A percentile compares a stretch with the other conserved stretches of the same genome.
Conservation (phyloP, 2,888 invertebrate genomes). For the Thymelicus sylvestris region DNA sequence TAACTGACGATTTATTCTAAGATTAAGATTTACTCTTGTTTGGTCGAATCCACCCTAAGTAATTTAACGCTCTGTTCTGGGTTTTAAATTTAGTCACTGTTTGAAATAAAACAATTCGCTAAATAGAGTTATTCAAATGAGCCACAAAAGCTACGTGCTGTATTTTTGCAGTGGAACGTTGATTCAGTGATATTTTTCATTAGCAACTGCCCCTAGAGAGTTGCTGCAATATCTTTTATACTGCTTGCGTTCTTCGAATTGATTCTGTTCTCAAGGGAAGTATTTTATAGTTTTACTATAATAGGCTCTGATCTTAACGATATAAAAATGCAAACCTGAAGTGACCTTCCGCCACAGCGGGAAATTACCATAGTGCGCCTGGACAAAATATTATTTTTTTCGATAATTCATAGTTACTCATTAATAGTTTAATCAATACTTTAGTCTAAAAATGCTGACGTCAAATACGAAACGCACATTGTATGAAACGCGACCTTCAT, state of each 20-base stretch:
- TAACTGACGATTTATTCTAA: too few species aligned
- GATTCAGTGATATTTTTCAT: conserved; percentile 17
- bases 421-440: too few species aligned
- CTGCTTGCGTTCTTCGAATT: not conserved
- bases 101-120: conserved; percentile 27
- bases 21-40: too few species aligned
- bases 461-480: not conserved
- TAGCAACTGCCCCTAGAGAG: conserved; percentile 6
- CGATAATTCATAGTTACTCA: too few species aligned
- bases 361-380: too few species aligned
- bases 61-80: conserved; percentile 22
- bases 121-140: conserved; percentile 27
- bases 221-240: not conserved
- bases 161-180: conserved; percentile 8
- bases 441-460: not conserved
- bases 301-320: too few species aligned
- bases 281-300: not conserved
- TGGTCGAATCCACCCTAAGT: too few species aligned
- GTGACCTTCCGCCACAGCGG: too few species aligned
- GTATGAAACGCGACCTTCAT: not conserved
- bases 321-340: too few species aligned
- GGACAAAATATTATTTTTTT: too few species aligned
- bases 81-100: conserved; percentile 28
- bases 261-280: not conserved
- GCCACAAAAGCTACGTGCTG: conserved; percentile 20